A percentile compares a stretch with the other conserved stretches of the same genome.
Evolutionary conservation across 2,888 invertebrate genomes (phyloP).

Genomic region (Platycheirus rosarum): DNA sequence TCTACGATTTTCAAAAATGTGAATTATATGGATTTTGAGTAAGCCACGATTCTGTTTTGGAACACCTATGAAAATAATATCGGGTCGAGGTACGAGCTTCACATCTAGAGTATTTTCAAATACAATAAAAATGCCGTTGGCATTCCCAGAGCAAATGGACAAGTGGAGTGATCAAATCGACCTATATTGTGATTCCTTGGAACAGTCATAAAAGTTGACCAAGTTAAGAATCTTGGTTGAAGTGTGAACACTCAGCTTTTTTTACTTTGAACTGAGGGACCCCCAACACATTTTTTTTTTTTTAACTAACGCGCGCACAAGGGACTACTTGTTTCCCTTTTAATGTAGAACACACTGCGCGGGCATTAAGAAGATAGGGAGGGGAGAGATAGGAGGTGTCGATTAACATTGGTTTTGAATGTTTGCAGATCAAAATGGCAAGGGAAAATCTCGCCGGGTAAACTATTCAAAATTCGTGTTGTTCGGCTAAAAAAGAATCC

Average conservation of each 20-base stretch:
- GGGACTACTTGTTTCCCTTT: no score
- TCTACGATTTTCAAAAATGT: no score
- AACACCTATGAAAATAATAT: constrained; percentile 2
- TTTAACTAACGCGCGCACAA: no score
- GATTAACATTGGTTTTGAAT: no score
- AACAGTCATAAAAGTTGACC: constrained; percentile 5
- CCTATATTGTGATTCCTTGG: constrained; percentile 7
- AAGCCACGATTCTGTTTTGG: constrained; percentile 6
- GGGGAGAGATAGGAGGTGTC: no score
- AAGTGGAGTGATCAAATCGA: neutral
- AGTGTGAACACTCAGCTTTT: neutral
- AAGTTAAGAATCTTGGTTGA: neutral
- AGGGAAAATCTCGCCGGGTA: no score
- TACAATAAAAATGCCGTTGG: constrained; percentile 1
- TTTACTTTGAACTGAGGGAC: neutral
- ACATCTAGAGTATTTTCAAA: constrained; percentile 6
- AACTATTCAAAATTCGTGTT: no score
- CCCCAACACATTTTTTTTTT: neutral
- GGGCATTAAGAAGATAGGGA: no score
- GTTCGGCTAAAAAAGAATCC: no score
- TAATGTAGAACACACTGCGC: no score
- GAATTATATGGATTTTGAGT: neutral
- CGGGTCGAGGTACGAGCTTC: constrained; percentile 14
- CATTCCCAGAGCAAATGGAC: constrained; percentile 5
- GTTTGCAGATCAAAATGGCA: no score